Percentiles rank a stretch among this genome's conserved stretches.
Conservation (phyloP, 2,797 vertebrate genomes). For the Poeciliopsis gracilis region DNA sequence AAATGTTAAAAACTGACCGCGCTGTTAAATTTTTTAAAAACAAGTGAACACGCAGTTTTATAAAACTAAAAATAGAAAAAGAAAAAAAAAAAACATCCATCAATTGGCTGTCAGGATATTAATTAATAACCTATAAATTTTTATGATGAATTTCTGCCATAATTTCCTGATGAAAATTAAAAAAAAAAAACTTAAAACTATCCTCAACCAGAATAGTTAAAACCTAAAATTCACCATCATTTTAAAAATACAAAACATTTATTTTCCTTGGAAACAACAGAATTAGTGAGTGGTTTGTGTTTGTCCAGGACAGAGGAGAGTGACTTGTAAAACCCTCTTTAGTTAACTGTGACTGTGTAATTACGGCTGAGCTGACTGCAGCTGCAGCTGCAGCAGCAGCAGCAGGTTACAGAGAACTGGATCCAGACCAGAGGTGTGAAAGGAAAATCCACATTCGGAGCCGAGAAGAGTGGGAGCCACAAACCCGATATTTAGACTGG, state of each 20-base stretch:
- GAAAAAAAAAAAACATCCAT: not conserved
- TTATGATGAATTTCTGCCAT: not conserved
- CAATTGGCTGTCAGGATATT: not conserved
- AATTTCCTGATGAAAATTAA: not conserved
- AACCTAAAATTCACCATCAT: not conserved
- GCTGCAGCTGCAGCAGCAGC: not conserved
- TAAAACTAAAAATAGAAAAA: not conserved
- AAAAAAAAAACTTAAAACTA: not conserved
- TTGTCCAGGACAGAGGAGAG: slow-evolving; percentile 17
- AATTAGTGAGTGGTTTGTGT: not conserved
- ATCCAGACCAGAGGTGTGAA: slow-evolving; percentile 65
- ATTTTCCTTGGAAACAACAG: not conserved
- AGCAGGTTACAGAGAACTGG: slow-evolving; percentile 38
- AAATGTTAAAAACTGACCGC: not conserved
- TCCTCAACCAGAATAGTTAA: not conserved
- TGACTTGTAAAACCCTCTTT: slow-evolving; percentile 51
- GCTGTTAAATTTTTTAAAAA: not conserved
- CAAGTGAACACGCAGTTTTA: not conserved
- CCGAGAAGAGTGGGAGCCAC: slow-evolving; percentile 45
- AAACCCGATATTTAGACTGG: slow-evolving; percentile 61
- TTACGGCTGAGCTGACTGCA: slow-evolving; percentile 11
- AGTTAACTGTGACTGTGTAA: slow-evolving; percentile 61
- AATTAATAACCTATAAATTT: not conserved
- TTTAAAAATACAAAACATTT: not conserved
- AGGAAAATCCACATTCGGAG: slow-evolving; percentile 43